Conservation (phyloP, 2,797 vertebrate genomes). For the Gallinago stenura region DNA sequence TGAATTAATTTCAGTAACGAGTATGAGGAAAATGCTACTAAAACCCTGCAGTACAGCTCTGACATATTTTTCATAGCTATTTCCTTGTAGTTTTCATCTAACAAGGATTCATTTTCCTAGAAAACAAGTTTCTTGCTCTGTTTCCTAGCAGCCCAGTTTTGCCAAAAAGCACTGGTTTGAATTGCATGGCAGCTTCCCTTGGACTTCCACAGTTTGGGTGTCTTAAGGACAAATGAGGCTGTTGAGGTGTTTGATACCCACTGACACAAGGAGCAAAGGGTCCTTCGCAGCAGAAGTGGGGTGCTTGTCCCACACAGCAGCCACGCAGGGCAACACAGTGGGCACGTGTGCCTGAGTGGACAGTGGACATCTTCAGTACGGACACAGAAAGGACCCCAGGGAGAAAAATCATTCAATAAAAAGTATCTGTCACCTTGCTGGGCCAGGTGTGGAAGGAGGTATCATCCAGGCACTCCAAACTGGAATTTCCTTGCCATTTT, state of each 20-base stretch:
- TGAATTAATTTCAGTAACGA: constrained; percentile 57
- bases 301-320: not conserved
- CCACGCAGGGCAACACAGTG: fast-evolving
- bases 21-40: constrained; percentile 9
- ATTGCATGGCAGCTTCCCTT: not conserved
- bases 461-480: not conserved
- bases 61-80: not conserved
- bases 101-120: not conserved
- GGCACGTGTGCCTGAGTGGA: fast-evolving
- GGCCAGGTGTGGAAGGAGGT: not conserved
- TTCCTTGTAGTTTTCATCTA: not conserved
- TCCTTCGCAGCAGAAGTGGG: not conserved
- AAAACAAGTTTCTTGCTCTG: not conserved
- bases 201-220: not conserved
- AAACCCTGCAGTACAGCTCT: not conserved
- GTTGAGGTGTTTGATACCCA: fast-evolving
- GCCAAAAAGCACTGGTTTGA: not conserved
- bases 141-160: not conserved
- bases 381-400: fast-evolving
- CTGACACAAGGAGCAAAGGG: not conserved
- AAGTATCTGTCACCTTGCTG: not conserved
- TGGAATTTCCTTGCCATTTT: not conserved
- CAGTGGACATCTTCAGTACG: fast-evolving
- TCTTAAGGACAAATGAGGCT: not conserved
- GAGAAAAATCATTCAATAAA: not conserved